Base-by-base conservation (phyloP, 1,140 invertebrate genomes). In the Elymnias hypermnestra region DNA sequence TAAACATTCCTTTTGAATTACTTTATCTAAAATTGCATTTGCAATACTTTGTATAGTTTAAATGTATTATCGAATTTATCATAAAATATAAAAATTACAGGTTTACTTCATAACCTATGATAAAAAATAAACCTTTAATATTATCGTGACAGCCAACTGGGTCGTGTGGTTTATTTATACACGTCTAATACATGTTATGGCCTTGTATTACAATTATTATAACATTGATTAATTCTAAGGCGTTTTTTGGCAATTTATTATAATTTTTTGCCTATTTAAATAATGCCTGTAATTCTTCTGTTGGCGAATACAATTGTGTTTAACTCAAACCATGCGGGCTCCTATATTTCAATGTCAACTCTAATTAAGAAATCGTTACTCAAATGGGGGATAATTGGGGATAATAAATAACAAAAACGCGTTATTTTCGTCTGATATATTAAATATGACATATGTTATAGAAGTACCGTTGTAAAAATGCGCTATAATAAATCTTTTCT, bases 331-430 rank as follows among this genome's bases (percentile, higher is more conserved):
- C 28, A 33, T 43, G 28, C 40, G 40, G 29, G 26, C 13, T 21
- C n/a, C 0, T 18, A 31, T 46, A 18, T 33, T 8, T 40, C 37
- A 48, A 35, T 31, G 45, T 48, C 37, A 31, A 23, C 33, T 26
- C 22, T 48, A 48, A 48, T 48, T 48, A 48, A 39, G 36, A 46
- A 48, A 14, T 19, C 33, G 40, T 48, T 48, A 15, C 26, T 47
- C 28, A n/a, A n/a, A n/a, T n/a, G n/a, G n/a, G n/a, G 17, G 15
- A 39, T 43, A 33, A 33, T 15, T 33, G 12, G 29, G 21, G 28
- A n/a, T 22, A 15, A 33, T 31, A 42, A 42, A 35, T 18, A 35
- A 8, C 14, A 35, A 35, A 33, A 15, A 15, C 7, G 26, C 7
- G 14, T 33, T 33, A 3, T 33, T 13, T 29, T 12, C 26, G 7